Percentiles rank a stretch among this genome's conserved stretches.
phyloP scores from a whole-genome alignment of 2,888 invertebrate species.

The Catocala sponsa region DNA sequence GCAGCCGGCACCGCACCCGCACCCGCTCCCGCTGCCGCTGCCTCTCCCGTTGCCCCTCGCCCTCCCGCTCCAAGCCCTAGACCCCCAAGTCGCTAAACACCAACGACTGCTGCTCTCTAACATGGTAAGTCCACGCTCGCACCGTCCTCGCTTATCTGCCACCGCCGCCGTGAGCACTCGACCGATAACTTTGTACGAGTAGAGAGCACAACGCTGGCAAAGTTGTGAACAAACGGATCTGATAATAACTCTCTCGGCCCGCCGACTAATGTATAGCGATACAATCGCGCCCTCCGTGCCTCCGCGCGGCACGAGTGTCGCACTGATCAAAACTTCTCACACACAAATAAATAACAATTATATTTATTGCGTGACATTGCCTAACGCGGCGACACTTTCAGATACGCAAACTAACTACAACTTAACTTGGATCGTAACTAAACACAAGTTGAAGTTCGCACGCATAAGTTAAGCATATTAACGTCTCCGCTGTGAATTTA shows the following conservation, averaged over 20 bases:
- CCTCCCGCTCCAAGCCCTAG: constrained; percentile 83
- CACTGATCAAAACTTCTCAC: constrained; percentile 61
- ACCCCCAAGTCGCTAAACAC: constrained; percentile 85
- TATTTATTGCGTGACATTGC: constrained; percentile 66
- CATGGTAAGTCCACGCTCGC: constrained; percentile 77
- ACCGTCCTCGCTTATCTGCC: constrained; percentile 59
- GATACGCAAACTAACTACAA: constrained; percentile 61
- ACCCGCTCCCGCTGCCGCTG: constrained; percentile 78
- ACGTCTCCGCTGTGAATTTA: constrained; percentile 71
- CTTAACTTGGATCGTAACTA: constrained; percentile 75
- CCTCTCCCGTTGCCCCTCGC: constrained; percentile 83
- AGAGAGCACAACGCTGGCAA: constrained; percentile 62
- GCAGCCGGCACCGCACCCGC: constrained; percentile 81
- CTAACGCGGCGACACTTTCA: constrained; percentile 62
- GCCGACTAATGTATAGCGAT: constrained; percentile 68
- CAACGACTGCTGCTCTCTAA: constrained; percentile 87
- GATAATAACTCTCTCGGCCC: constrained; percentile 75
- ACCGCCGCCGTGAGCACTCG: constrained; percentile 52
- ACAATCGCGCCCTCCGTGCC: constrained; percentile 62
- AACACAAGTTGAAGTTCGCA: constrained; percentile 72
- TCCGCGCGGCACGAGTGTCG: constrained; percentile 56
- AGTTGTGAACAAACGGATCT: constrained; percentile 72
- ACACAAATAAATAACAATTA: constrained; percentile 73
- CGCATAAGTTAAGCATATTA: constrained; percentile 80
- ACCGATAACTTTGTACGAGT: constrained; percentile 66